Evolutionary conservation across 2,113 vertebrate genomes (phyloP), one percentile per base, ranked within the genome.

Genomic region (Vidua chalybeata): DNA sequence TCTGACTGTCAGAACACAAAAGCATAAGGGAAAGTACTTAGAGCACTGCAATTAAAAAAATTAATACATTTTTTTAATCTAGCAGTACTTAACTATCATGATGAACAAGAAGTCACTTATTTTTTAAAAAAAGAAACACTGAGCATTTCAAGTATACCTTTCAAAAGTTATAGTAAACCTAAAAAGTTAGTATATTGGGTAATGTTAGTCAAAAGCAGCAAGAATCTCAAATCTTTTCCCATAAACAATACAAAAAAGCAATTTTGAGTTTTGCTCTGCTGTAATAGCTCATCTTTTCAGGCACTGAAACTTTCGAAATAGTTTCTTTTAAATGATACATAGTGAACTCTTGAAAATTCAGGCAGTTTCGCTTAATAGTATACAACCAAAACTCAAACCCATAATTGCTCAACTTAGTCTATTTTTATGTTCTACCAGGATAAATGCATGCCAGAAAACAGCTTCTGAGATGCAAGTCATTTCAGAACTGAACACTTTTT

Each of bases 31-130:
- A 41, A 86, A 80, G 15, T n/a, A 80, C 15, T 37, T 45, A 15
- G 13, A 52, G 49, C 1, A 13, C 6, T 2, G 39, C 11, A 7
- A 22, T 33, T 26, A 6, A 41, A 17, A 56, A 51, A 68, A 5
- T 2, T 9, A 24, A 9, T 24, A 11, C 1, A 0, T 4, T 22
- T 45, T 54, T 63, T 51, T 9, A n/a, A 59, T 54, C 28, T 16
- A 54, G 26, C 10, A 87, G 28, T 64, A 80, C 26, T 56, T 66
- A 26, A 21, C 13, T 77, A 28, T 48, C 19, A 69, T 23, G 30
- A 79, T 8, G 67, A 86, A 66, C 4, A 63, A 63, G 14, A 41
- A 43, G 11, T 30, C 48, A n/a, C 18, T 27, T 64, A 15, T 22
- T 21, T 1, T 45, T 23, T 58, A 45, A 84, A 49, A 33, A 88